Evolutionary conservation across 2,797 vertebrate species (phyloP).

Genomic region (Schizopygopsis pylzovi): DNA sequence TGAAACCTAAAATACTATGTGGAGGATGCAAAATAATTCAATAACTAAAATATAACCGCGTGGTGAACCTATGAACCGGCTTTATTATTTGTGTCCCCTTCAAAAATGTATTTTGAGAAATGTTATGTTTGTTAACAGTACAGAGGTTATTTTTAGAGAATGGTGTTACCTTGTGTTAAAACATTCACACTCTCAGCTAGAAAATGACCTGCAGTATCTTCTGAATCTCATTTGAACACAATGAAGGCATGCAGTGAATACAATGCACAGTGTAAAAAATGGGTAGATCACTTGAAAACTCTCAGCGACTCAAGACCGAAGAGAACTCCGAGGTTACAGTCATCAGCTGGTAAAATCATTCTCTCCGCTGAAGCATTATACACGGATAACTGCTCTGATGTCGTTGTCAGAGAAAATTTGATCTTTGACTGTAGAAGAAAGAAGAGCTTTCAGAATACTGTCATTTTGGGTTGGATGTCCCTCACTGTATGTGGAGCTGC

Average conservation of each 20-base stretch:
- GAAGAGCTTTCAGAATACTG: slow-evolving; percentile 22
- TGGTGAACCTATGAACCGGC: too few species aligned
- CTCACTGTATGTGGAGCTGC: slow-evolving; percentile 2
- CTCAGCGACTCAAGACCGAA: slow-evolving; percentile 18
- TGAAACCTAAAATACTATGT: too few species aligned
- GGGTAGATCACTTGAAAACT: slow-evolving; percentile 22
- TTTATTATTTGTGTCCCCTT: too few species aligned
- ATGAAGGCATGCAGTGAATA: slow-evolving; percentile 30
- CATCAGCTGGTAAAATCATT: slow-evolving; percentile 38
- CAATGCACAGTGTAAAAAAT: slow-evolving; percentile 29
- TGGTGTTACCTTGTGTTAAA: slow-evolving; percentile 15
- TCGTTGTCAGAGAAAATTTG: slow-evolving; percentile 24
- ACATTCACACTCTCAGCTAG: slow-evolving; percentile 19
- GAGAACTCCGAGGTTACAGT: slow-evolving; percentile 45
- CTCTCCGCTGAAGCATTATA: slow-evolving; percentile 5
- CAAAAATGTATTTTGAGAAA: too few species aligned
- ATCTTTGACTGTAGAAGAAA: neutral
- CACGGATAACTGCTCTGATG: neutral
- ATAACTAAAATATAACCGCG: too few species aligned
- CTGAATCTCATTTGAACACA: slow-evolving; percentile 28
- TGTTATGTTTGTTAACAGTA: neutral
- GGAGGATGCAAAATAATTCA: too few species aligned
- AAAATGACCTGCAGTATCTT: slow-evolving; percentile 48
- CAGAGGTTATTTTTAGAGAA: neutral
- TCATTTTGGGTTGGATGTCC: slow-evolving; percentile 24